Conservation (phyloP, 2,113 vertebrate species). For the Salvelinus namaycush region DNA sequence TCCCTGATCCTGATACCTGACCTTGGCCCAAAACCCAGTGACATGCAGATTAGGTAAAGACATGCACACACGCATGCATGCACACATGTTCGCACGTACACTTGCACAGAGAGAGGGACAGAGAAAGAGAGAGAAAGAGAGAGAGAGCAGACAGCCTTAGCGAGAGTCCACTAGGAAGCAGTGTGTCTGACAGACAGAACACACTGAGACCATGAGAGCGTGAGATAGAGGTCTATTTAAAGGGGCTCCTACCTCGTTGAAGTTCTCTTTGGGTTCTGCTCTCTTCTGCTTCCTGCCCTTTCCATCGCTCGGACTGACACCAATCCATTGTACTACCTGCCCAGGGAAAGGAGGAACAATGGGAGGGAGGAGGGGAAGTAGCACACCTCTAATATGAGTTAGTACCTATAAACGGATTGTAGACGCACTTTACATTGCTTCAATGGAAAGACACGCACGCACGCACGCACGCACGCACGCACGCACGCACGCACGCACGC, state of each 20-base stretch:
- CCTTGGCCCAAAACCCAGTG: too few relatives aligned
- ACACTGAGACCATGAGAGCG: neutral
- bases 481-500: too few relatives aligned
- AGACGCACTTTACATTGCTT: conserved; percentile 53
- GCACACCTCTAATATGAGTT: conserved; percentile 26
- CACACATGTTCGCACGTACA: conserved; percentile 20
- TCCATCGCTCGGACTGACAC: conserved; percentile 75
- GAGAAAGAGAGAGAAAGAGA: neutral
- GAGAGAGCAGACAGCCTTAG: too few relatives aligned
- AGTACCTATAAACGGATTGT: conserved; percentile 57
- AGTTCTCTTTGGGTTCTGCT: conserved; percentile 72
- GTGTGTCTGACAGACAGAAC: neutral
- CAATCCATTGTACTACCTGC: conserved; percentile 93
- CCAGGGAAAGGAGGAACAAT: conserved; percentile 29
- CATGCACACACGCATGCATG: too few relatives aligned
- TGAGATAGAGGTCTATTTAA: conserved; percentile 43
- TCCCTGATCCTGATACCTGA: too few relatives aligned
- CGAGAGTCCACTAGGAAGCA: neutral
- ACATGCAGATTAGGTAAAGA: too few relatives aligned
- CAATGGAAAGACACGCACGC: too few relatives aligned
- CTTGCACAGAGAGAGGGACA: neutral
- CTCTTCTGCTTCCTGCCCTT: conserved; percentile 84
- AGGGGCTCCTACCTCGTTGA: conserved; percentile 86
- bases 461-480: too few relatives aligned
- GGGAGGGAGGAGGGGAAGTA: neutral